Percentiles rank a stretch among this genome's conserved stretches.
These are phyloP conservation scores for Orcinus orca DNA, from an alignment of 2,113 vertebrate genomes.

Conservation along the genomic window DNA sequence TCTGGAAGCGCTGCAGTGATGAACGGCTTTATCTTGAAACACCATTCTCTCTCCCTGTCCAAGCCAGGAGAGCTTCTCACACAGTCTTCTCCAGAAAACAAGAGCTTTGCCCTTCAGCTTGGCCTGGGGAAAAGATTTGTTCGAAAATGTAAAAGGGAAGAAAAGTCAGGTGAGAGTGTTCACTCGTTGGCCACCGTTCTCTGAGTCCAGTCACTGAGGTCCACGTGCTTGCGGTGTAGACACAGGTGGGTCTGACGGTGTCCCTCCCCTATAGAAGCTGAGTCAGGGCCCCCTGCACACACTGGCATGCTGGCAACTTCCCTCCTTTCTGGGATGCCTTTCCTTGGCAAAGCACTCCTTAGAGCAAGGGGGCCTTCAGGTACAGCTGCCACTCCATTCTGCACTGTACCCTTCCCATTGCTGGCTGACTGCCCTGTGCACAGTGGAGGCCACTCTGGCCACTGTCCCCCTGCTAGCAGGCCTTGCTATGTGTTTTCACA, in stretches of 20 bases:
- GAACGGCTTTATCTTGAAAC: background rate
- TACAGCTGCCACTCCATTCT: accelerated
- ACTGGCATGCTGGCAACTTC: background rate
- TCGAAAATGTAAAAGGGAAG: background rate
- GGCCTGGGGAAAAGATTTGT: background rate
- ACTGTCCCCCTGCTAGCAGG: accelerated
- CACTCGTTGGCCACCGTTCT: accelerated
- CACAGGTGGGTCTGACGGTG: accelerated
- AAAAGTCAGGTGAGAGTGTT: accelerated
- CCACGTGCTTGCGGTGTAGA: accelerated
- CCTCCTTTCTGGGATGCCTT: background rate
- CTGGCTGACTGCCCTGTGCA: background rate
- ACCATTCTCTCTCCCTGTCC: background rate
- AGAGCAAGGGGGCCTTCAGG: background rate
- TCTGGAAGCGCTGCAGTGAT: accelerated
- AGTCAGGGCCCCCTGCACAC: no score
- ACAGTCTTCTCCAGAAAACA: background rate
- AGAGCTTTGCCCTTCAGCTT: background rate
- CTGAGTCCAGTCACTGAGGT: accelerated
- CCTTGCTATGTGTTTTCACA: background rate
- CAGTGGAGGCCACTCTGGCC: accelerated
- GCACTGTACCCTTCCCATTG: accelerated
- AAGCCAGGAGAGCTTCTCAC: background rate
- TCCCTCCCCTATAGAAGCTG: background rate
- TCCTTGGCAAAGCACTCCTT: background rate